Conservation (phyloP, 2,888 invertebrate genomes). For the Prosopocoilus inquinatus region DNA sequence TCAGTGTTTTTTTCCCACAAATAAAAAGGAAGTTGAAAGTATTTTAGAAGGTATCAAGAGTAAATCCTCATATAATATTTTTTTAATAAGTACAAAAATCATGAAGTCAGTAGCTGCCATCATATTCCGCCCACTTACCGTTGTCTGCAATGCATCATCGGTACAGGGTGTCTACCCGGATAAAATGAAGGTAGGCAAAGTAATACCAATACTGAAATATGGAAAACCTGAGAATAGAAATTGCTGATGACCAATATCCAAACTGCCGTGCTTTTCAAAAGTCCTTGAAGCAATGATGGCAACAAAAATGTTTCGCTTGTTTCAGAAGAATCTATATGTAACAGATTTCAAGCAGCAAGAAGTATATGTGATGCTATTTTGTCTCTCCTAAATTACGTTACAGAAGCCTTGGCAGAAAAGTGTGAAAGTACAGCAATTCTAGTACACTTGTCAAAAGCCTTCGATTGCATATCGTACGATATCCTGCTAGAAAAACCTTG, state of each 20-base stretch:
- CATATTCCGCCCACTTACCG: background rate
- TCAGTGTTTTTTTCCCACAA: background rate
- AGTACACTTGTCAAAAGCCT: no score
- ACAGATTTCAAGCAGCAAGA: no score
- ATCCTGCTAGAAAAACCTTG: no score
- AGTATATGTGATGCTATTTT: no score
- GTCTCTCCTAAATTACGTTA: no score
- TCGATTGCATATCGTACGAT: no score
- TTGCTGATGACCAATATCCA: background rate
- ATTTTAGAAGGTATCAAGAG: background rate
- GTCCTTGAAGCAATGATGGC: background rate
- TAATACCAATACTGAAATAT: background rate
- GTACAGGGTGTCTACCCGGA: background rate
- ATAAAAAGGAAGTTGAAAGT: background rate
- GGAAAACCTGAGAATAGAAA: background rate
- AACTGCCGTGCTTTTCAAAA: slow-evolving; percentile 1
- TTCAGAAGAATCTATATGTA: no score
- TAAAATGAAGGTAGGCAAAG: background rate
- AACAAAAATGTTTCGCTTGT: no score
- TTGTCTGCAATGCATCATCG: background rate
- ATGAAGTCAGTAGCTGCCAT: background rate
- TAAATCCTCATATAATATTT: background rate
- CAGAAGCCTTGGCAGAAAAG: no score
- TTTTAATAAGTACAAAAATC: background rate
- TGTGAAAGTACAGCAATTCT: no score